Evolutionary conservation across 1,140 invertebrate species (phyloP).

Genomic region (Hetaerina americana): DNA sequence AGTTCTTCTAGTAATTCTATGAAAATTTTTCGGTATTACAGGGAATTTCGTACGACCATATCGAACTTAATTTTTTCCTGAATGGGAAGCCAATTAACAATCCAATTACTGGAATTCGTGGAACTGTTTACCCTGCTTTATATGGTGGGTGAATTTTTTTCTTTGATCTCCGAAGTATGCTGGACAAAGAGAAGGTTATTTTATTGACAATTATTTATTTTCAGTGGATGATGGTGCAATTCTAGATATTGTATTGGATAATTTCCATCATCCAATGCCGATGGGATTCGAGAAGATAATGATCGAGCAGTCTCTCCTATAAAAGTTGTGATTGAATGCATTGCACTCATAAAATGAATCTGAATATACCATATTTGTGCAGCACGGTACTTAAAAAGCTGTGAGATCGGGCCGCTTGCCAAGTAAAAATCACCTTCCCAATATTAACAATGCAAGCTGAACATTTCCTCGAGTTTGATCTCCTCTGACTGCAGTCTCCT

Average conservation of each 20-base stretch:
- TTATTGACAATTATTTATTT: slow-evolving; percentile 29
- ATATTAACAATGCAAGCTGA: no score
- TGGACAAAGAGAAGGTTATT: no score
- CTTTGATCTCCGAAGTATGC: not conserved
- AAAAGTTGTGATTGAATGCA: slow-evolving; percentile 27
- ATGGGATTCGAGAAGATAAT: slow-evolving; percentile 91
- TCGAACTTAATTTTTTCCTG: slow-evolving; percentile 89
- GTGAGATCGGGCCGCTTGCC: no score
- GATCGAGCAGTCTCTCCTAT: slow-evolving; percentile 92
- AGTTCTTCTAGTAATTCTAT: not conserved
- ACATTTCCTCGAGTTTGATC: no score
- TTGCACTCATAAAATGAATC: no score
- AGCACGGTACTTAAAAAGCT: no score
- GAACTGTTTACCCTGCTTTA: slow-evolving; percentile 81
- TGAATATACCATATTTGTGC: no score
- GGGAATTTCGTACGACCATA: slow-evolving; percentile 90
- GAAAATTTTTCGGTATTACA: slow-evolving; percentile 32
- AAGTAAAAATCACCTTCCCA: no score
- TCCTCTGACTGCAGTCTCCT: no score
- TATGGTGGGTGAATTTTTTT: slow-evolving; percentile 55
- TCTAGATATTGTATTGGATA: slow-evolving; percentile 83
- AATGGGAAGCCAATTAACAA: slow-evolving; percentile 81
- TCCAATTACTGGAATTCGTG: slow-evolving; percentile 77
- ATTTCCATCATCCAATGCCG: slow-evolving; percentile 73
- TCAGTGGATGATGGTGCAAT: slow-evolving; percentile 95